Conservation (phyloP, 2,113 vertebrate genomes). For the Corvus cornix region DNA sequence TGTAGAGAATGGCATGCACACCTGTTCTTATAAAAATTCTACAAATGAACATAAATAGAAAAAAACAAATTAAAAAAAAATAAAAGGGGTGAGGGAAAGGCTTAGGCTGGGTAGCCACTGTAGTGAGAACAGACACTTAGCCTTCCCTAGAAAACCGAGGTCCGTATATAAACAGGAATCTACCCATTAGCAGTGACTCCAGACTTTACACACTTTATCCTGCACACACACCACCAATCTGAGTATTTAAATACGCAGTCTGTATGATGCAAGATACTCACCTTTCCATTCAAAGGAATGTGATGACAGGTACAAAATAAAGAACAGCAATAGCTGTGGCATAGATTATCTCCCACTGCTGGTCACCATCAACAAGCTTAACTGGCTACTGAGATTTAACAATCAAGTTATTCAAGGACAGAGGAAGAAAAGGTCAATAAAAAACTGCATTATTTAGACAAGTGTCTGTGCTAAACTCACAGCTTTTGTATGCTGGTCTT, state of each 20-base stretch:
- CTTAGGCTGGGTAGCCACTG: background rate
- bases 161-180: background rate
- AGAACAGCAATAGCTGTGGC: background rate
- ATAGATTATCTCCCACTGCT: background rate
- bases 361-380: slow-evolving; percentile 11
- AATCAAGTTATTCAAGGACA: background rate
- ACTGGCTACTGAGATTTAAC: slow-evolving; percentile 25
- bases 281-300: background rate
- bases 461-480: background rate
- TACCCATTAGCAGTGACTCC: background rate
- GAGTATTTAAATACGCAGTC: background rate
- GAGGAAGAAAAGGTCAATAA: background rate
- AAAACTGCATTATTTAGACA: background rate
- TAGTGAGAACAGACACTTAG: background rate
- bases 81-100: background rate
- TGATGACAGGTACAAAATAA: background rate
- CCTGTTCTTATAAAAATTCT: background rate
- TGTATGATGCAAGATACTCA: background rate
- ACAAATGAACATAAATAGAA: background rate
- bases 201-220: background rate
- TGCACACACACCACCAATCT: background rate
- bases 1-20: background rate
- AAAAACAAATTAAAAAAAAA: background rate
- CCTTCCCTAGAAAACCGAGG: background rate
- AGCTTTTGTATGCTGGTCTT: background rate